Conservation (phyloP, 1,140 invertebrate genomes). For the Camponotus pennsylvanicus region DNA sequence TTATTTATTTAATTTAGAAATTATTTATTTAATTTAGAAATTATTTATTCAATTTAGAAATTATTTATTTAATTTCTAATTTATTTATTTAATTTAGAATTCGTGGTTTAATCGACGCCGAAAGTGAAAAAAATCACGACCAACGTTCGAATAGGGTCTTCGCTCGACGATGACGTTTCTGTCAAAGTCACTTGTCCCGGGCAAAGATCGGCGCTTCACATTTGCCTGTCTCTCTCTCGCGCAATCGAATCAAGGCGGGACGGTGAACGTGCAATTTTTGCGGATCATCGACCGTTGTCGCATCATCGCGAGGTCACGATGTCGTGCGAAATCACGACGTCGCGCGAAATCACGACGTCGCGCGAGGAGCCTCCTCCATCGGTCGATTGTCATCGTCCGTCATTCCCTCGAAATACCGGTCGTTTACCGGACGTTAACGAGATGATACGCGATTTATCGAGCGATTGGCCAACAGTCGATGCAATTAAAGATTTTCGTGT, state of each 20-base stretch:
- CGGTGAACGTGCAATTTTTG: constrained; percentile 19
- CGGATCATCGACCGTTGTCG: background rate
- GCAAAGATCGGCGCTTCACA: background rate
- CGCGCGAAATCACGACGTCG: constrained; percentile 33
- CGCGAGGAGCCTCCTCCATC: background rate
- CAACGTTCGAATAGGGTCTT: no score
- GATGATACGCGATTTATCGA: background rate
- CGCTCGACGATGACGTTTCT: background rate
- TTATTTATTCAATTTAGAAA: no score
- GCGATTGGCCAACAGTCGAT: background rate
- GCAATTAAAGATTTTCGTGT: background rate
- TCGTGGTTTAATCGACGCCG: background rate
- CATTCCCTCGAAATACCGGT: background rate
- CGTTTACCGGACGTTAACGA: constrained; percentile 8
- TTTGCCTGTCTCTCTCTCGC: background rate
- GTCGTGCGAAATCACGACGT: background rate
- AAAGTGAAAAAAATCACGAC: no score
- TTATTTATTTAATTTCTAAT: no score
- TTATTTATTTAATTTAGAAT: no score
- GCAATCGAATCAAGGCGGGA: background rate
- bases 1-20: no score
- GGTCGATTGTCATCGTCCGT: constrained; percentile 27
- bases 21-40: no score
- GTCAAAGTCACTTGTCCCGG: background rate
- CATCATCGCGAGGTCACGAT: background rate